Percentiles rank a stretch among this genome's conserved stretches.
Evolutionary conservation across 2,113 vertebrate species (phyloP).

Genomic region (Odocoileus hemionus): DNA sequence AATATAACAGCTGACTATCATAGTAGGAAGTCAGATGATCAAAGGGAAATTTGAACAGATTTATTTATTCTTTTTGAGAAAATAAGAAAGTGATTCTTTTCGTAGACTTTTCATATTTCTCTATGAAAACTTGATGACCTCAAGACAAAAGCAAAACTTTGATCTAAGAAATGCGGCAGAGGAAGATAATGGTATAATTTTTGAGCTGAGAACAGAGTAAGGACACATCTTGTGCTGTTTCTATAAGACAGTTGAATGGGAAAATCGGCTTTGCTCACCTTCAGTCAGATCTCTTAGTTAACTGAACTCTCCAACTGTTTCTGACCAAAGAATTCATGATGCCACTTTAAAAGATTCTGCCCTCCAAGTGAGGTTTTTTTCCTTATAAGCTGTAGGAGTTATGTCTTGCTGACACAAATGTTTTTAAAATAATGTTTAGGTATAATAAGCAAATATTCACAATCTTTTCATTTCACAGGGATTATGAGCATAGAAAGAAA

Average conservation of each 20-base stretch:
- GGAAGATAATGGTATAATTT: constrained; percentile 76
- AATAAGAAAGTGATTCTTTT: constrained; percentile 79
- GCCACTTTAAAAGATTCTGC: constrained; percentile 69
- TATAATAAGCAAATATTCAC: constrained; percentile 79
- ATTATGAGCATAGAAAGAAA: constrained; percentile 85
- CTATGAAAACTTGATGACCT: constrained; percentile 74
- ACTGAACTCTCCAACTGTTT: constrained; percentile 78
- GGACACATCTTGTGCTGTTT: constrained; percentile 66
- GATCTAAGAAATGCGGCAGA: constrained; percentile 70
- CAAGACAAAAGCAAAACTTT: constrained; percentile 76
- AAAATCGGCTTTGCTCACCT: constrained; percentile 76
- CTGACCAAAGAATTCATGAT: constrained; percentile 73
- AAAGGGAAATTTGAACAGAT: constrained; percentile 75
- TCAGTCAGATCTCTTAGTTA: constrained; percentile 75
- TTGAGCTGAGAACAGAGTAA: constrained; percentile 66
- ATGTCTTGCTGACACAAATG: constrained; percentile 69
- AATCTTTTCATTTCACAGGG: constrained; percentile 83
- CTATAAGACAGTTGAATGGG: constrained; percentile 75
- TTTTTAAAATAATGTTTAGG: constrained; percentile 79
- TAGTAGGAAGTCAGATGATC: constrained; percentile 77
- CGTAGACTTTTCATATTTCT: constrained; percentile 76
- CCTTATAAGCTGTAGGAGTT: constrained; percentile 73
- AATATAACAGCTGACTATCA: constrained; percentile 77
- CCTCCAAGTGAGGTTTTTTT: constrained; percentile 50
- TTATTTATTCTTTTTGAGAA: constrained; percentile 79